Evolutionary conservation across 2,113 vertebrate genomes (phyloP), one percentile per base, ranked within the genome.

Genomic region (Upupa epops): DNA sequence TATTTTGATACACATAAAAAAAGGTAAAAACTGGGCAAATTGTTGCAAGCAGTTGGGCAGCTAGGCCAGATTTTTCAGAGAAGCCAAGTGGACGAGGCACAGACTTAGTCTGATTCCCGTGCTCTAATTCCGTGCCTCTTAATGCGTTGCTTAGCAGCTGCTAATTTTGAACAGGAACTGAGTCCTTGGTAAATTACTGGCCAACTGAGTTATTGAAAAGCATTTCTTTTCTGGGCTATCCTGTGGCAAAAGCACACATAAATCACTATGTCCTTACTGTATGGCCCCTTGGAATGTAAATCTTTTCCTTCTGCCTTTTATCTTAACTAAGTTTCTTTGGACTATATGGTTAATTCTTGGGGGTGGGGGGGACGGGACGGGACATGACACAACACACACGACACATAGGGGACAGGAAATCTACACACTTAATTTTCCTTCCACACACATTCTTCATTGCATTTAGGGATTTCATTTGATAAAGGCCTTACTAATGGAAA

Each of bases 401-500:
- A n/a, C n/a, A n/a, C n/a, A n/a, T n/a, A n/a, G n/a, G n/a, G n/a
- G n/a, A n/a, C n/a, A n/a, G n/a, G 95, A 93, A 91, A 55, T 90
- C 63, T 96, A 91, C 60, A 94, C 60, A 83, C 45, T 90, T 34
- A 20, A 4, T 94, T 95, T 92, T 96, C 49, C 56, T 79, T 83
- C 74, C 32, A 48, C 22, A 56, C 60, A 58, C 87, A 94, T 97
- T 93, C 92, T 96, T 95, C 82, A 70, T 83, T 94, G 93, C 92
- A 95, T 94, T 95, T 79, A 88, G 85, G 89, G 97, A 90, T 96
- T 94, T 93, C 25, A 85, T 92, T 91, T 95, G 88, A 97, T 95
- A 96, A 97, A 97, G 82, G 69, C 80, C 91, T 92, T 5, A 3
- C 94, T 97, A 97, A 97, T 96, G 94, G 94, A 96, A 97, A 97